Conservation (phyloP, 2,888 invertebrate genomes). For the Sinohyriopsis cumingii region DNA sequence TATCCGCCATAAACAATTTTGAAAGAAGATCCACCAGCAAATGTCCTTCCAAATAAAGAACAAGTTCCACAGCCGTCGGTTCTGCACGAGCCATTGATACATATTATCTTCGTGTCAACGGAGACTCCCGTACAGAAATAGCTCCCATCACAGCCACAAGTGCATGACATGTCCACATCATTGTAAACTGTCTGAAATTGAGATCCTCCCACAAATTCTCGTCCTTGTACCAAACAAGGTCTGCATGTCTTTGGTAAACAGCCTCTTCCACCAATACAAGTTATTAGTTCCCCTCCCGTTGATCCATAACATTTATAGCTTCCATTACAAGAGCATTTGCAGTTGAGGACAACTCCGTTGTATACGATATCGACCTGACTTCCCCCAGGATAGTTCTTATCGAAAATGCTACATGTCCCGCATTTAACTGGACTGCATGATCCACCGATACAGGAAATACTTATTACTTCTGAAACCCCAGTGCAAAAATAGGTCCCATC, state of each 20-base stretch:
- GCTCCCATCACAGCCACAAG: conserved; percentile 55
- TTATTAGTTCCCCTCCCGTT: conserved; percentile 13
- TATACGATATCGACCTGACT: conserved; percentile 27
- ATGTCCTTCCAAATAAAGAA: conserved; percentile 23
- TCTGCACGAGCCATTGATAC: conserved; percentile 22
- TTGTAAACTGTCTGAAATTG: conserved; percentile 47
- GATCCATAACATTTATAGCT: conserved; percentile 22
- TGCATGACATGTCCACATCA: conserved; percentile 51
- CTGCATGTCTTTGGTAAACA: conserved; percentile 27
- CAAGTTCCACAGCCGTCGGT: conserved; percentile 28
- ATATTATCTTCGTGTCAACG: conserved; percentile 16
- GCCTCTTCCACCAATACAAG: conserved; percentile 25
- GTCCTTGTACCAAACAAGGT: conserved; percentile 29
- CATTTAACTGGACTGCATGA: conserved; percentile 27
- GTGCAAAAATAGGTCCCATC: conserved; percentile 28
- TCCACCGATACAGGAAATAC: conserved; percentile 26
- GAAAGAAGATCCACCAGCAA: conserved; percentile 16
- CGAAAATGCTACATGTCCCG: conserved; percentile 29
- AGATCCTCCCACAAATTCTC: conserved; percentile 34
- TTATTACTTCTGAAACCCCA: conserved; percentile 29
- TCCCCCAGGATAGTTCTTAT: conserved; percentile 22
- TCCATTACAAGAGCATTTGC: conserved; percentile 31
- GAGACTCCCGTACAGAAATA: conserved; percentile 24
- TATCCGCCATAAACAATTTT: conserved; percentile 32
- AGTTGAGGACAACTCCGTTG: conserved; percentile 15